These are phyloP conservation scores for Drosophila punjabiensis DNA, from an alignment of 1,140 invertebrate species.

Conservation along the genomic window DNA sequence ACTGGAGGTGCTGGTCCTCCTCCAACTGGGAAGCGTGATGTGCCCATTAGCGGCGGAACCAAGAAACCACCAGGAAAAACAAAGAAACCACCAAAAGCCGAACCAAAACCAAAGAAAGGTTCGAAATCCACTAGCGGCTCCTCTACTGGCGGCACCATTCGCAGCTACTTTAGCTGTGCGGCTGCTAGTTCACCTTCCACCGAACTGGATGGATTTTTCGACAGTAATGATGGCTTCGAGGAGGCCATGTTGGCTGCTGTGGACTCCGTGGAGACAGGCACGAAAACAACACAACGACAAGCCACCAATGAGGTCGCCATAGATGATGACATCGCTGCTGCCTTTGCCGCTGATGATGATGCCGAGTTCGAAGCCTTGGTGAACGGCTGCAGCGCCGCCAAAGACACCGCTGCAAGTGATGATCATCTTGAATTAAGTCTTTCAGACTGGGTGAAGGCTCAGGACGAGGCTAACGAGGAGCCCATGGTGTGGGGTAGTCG, in stretches of 20 bases:
- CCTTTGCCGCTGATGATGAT: constrained; percentile 73
- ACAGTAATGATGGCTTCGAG: constrained; percentile 79
- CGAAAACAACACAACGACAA: not conserved
- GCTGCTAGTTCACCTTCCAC: not conserved
- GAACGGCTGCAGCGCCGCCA: not conserved
- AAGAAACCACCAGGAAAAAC: constrained; percentile 12
- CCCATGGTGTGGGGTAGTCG: constrained; percentile 66
- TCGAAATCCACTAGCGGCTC: not conserved
- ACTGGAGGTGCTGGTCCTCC: not conserved
- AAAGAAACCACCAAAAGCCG: constrained; percentile 26
- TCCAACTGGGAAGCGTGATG: not conserved
- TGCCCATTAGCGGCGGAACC: not conserved
- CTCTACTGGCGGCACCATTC: constrained; percentile 19
- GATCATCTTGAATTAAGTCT: constrained; percentile 42
- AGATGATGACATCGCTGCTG: constrained; percentile 66
- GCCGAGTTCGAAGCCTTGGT: constrained; percentile 69
- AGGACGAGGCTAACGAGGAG: constrained; percentile 32
- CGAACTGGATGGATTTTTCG: constrained; percentile 67
- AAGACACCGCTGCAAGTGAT: not conserved
- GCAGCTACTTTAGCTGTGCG: constrained; percentile 39
- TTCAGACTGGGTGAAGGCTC: constrained; percentile 41
- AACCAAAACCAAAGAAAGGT: not conserved
- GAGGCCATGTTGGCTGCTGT: constrained; percentile 60
- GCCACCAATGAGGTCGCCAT: not conserved
- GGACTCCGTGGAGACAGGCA: constrained; percentile 23